Evolutionary conservation across 2,113 vertebrate species (phyloP), one percentile per base, ranked within the genome.

Genomic region (Piaya cayana): DNA sequence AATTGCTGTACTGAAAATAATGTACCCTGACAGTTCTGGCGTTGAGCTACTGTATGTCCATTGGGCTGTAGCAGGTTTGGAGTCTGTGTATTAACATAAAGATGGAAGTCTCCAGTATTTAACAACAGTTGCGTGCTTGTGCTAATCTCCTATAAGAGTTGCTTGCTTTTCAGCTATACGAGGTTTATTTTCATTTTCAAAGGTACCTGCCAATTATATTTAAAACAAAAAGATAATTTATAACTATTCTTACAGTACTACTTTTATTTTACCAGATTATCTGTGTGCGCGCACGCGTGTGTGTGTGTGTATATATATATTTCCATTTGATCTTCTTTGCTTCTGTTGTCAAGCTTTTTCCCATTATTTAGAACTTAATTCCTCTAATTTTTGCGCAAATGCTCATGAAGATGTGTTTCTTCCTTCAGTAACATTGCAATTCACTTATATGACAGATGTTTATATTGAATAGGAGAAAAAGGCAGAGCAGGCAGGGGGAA

Each of bases 1-100:
- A 97, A 97, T 97, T 95, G 87, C 71, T 96, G 95, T 96, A 96
- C 81, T 97, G 97, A 97, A 96, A 97, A 95, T 98, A 98, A 98
- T 97, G 89, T 29, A 94, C 95, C 62, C 93, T 97, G 98, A 98
- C 98, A 98, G 94, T 93, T 92, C 84, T 93, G 76, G 88, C 84
- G 81, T 94, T 96, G 81, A 93, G 94, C 95, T 95, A 82, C 95
- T 84, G 88, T 94, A 91, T 81, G 94, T 93, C 96, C 89, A 92
- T 25, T 65, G 94, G 93, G 64, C 92, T 95, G 67, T 47, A 82
- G 88, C 88, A 89, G 59, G 52, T 90, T 89, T 96, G 68, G 74
- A 83, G 64, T 77, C 62, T 60, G 29, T 86, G 56, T 91, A 84
- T 92, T 94, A 95, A 88, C 59, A 56, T 83, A 86, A 93, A 92